Conservation (phyloP, 2,113 vertebrate genomes). For the Hypanus sabinus region DNA sequence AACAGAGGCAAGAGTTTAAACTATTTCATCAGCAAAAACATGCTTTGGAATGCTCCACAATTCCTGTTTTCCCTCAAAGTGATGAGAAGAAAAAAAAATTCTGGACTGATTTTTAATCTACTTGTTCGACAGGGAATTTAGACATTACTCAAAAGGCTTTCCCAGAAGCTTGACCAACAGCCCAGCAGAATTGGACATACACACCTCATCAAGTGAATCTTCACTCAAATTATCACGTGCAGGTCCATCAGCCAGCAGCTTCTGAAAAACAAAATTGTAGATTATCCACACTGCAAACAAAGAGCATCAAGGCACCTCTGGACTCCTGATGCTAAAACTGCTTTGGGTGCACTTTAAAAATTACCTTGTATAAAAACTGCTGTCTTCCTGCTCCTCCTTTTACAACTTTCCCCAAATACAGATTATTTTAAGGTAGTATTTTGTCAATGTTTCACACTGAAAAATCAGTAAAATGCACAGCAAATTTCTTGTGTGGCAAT, state of each 20-base stretch:
- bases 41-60: neutral
- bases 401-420: neutral
- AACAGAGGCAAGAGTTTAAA: neutral
- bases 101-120: neutral
- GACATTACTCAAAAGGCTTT: neutral
- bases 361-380: neutral
- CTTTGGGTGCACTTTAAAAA: neutral
- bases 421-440: neutral
- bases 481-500: neutral
- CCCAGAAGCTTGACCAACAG: neutral
- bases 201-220: constrained; percentile 59
- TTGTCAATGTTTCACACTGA: neutral
- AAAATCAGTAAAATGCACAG: neutral
- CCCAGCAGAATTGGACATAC: constrained; percentile 11
- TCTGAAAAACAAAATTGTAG: constrained; percentile 45
- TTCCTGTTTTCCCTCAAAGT: neutral
- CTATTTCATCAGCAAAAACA: neutral
- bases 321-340: neutral
- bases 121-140: neutral
- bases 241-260: constrained; percentile 58
- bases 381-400: neutral
- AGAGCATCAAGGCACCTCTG: neutral
- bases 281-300: neutral
- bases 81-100: neutral
- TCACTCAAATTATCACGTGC: constrained; percentile 55